phyloP scores from a whole-genome alignment of 1,140 invertebrate genomes.

The Drosophila chauvacae region DNA sequence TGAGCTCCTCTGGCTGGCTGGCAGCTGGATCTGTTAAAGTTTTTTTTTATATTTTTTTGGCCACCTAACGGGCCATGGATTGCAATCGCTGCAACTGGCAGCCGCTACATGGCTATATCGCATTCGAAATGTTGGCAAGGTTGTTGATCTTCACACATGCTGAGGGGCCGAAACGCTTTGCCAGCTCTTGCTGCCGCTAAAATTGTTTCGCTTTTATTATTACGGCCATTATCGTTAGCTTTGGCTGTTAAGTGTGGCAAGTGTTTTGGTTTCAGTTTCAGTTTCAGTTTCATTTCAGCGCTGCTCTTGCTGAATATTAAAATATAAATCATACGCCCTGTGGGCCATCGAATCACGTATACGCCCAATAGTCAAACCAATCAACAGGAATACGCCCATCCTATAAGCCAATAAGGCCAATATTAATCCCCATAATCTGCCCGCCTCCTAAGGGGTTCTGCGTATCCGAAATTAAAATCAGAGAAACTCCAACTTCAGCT shows the following conservation, averaged over 20 bases:
- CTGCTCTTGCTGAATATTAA: constrained; percentile 49
- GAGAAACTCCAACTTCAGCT: constrained; percentile 18
- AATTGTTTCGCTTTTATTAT: constrained; percentile 47
- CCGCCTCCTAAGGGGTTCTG: neutral
- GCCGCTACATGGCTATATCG: constrained; percentile 26
- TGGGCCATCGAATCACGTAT: constrained; percentile 26
- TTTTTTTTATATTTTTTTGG: no score
- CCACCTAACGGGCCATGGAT: constrained; percentile 64
- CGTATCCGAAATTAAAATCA: constrained; percentile 35
- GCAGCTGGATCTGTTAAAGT: constrained; percentile 30
- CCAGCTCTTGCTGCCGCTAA: constrained; percentile 33
- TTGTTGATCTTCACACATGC: constrained; percentile 77
- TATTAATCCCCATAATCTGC: constrained; percentile 5
- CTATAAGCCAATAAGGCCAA: neutral
- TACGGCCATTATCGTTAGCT: constrained; percentile 43
- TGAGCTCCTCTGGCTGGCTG: constrained; percentile 9
- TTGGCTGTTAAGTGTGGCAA: constrained; percentile 62
- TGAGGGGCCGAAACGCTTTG: constrained; percentile 41
- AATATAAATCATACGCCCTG: constrained; percentile 53
- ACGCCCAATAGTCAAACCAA: constrained; percentile 13
- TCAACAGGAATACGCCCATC: constrained; percentile 25
- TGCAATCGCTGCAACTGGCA: constrained; percentile 22
- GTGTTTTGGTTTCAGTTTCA: constrained; percentile 36
- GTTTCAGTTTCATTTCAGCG: constrained; percentile 13
- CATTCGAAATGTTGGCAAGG: constrained; percentile 64